A percentile compares a stretch with the other conserved stretches of the same genome.
Evolutionary conservation across 2,113 vertebrate species (phyloP).

Genomic region (Anolis sagrei): DNA sequence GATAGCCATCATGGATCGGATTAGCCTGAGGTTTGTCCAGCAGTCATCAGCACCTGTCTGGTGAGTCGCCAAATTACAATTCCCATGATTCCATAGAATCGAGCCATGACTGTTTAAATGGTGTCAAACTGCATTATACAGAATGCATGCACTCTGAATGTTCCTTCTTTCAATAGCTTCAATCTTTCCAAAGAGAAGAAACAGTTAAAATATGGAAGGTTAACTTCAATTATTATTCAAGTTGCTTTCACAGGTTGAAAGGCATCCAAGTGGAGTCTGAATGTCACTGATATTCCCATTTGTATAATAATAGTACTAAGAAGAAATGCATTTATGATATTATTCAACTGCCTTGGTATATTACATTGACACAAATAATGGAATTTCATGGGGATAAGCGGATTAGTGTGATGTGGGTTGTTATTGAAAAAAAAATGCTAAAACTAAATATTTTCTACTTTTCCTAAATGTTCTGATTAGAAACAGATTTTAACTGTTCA

Average conservation of each 20-base stretch:
- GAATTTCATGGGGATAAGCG: background rate
- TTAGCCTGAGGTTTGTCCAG: too few species aligned
- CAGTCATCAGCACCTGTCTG: too few species aligned
- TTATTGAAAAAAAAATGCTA: background rate
- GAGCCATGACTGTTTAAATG: too few species aligned
- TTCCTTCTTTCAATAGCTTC: background rate
- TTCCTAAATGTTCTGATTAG: conserved; percentile 9
- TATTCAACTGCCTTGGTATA: conserved; percentile 19
- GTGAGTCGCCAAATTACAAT: too few species aligned
- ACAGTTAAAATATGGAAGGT: conserved; percentile 10
- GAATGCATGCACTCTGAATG: background rate
- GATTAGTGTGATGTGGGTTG: background rate
- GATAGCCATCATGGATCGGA: too few species aligned
- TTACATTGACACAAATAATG: conserved; percentile 20
- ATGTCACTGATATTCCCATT: conserved; percentile 25
- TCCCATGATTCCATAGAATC: too few species aligned
- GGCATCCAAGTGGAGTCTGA: background rate
- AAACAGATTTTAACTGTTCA: conserved; percentile 10
- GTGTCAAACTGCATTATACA: too few species aligned
- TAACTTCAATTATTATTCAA: background rate
- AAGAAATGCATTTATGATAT: background rate
- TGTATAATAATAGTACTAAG: conserved; percentile 16
- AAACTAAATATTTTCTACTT: conserved; percentile 23
- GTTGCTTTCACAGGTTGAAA: conserved; percentile 20
- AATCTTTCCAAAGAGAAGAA: conserved; percentile 20